A percentile compares a stretch with the other conserved stretches of the same genome.
Evolutionary conservation across 2,113 vertebrate species (phyloP).

Genomic region (Amphiprion percula): DNA sequence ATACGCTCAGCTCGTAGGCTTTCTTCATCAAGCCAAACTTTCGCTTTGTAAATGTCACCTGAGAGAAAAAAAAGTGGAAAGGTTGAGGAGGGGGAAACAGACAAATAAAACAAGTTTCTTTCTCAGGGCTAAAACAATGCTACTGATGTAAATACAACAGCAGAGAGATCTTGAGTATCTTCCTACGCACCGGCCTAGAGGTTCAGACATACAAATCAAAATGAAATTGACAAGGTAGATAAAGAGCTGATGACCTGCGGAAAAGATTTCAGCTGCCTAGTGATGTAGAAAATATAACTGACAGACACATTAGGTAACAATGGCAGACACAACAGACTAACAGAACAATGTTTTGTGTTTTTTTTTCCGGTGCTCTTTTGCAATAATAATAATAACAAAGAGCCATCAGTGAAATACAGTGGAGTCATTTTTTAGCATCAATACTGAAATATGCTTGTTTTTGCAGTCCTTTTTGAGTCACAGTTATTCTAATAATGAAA

Average conservation of each 20-base stretch:
- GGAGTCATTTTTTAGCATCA: slow-evolving; percentile 18
- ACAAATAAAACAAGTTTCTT: neutral
- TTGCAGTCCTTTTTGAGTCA: slow-evolving; percentile 10
- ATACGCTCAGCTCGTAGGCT: slow-evolving; percentile 93
- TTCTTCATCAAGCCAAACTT: slow-evolving; percentile 97
- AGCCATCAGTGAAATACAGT: slow-evolving; percentile 2
- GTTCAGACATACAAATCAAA: slow-evolving; percentile 2
- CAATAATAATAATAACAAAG: neutral
- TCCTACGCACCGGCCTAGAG: neutral
- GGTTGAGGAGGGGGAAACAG: neutral
- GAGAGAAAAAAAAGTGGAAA: neutral
- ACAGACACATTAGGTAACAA: neutral
- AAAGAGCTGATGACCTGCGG: neutral
- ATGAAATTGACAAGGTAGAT: slow-evolving; percentile 7
- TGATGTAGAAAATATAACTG: slow-evolving; percentile 8
- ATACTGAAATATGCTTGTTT: slow-evolving; percentile 23
- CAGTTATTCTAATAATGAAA: slow-evolving; percentile 14
- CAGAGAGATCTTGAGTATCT: neutral
- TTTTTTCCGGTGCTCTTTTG: slow-evolving; percentile 3
- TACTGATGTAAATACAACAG: neutral
- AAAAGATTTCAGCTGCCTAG: neutral
- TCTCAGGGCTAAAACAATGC: neutral
- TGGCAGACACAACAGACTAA: neutral
- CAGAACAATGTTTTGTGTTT: neutral
- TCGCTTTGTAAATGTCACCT: slow-evolving; percentile 95